Percentiles rank a stretch among this genome's conserved stretches.
Evolutionary conservation across 2,888 invertebrate genomes (phyloP).

Genomic region (Polyommatus iphigenia): DNA sequence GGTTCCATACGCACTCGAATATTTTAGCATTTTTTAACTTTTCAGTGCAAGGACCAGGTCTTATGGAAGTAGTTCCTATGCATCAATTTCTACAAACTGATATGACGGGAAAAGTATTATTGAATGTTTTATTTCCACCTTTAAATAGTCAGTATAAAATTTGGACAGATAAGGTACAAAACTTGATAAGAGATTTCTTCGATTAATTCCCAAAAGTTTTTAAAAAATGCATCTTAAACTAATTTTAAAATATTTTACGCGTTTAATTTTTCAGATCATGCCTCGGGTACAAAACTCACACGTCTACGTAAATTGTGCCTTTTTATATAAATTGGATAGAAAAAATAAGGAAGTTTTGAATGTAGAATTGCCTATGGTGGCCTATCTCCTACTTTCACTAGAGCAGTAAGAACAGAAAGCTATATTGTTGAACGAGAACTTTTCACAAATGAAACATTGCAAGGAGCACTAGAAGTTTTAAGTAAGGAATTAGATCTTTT

Average conservation of each 20-base stretch:
- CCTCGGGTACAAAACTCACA: constrained; percentile 86
- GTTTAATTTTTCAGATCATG: constrained; percentile 79
- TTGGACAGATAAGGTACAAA: constrained; percentile 43
- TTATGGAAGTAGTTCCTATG: constrained; percentile 35
- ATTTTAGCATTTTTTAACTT: background rate
- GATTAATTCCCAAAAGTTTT: background rate
- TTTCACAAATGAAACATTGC: constrained; percentile 63
- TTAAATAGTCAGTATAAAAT: constrained; percentile 40
- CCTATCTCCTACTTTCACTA: constrained; percentile 62
- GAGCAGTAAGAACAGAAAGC: constrained; percentile 77
- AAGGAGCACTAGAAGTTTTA: constrained; percentile 53
- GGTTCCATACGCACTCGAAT: background rate
- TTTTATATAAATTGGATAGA: constrained; percentile 79
- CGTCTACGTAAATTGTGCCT: constrained; percentile 87
- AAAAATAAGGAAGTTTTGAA: constrained; percentile 55
- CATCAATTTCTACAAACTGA: constrained; percentile 41
- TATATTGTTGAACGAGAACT: constrained; percentile 64
- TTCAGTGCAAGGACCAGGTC: constrained; percentile 37
- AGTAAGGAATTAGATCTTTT: constrained; percentile 49
- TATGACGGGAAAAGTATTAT: constrained; percentile 58
- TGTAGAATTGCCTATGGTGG: constrained; percentile 81
- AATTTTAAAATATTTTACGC: background rate
- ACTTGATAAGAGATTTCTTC: too few species aligned
- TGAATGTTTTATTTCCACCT: constrained; percentile 46
- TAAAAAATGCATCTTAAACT: background rate